Evolutionary conservation across 1,140 invertebrate species (phyloP).

Genomic region (Panagrolaimus sp.): DNA sequence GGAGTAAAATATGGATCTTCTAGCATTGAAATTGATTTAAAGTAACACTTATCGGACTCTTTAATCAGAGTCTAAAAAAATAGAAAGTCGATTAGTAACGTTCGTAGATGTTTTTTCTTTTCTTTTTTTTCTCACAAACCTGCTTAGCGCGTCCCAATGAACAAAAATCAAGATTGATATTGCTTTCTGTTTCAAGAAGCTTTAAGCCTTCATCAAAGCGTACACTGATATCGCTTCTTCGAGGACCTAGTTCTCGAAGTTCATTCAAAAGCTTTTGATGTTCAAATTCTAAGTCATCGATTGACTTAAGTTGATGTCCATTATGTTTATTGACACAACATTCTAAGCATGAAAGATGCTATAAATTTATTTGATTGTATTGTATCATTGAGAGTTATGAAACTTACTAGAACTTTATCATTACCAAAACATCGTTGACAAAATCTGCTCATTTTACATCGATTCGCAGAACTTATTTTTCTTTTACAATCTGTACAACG

Average conservation of each 20-base stretch:
- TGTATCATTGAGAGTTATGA: background rate
- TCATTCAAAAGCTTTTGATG: slow-evolving; percentile 29
- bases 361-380: slow-evolving; percentile 22
- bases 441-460: slow-evolving; percentile 14
- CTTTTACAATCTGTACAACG: slow-evolving; percentile 24
- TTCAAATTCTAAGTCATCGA: slow-evolving; percentile 29
- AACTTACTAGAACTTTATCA: slow-evolving; percentile 9
- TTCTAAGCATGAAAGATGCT: slow-evolving; percentile 39
- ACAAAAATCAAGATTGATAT: background rate
- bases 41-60: slow-evolving; percentile 18
- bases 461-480: background rate
- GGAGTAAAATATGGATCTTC: slow-evolving; percentile 11
- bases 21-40: background rate
- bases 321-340: slow-evolving; percentile 49
- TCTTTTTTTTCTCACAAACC: too few relatives aligned
- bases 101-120: too few relatives aligned
- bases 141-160: slow-evolving; percentile 16
- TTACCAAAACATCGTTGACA: slow-evolving; percentile 14
- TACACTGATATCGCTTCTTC: slow-evolving; percentile 15
- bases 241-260: slow-evolving; percentile 25
- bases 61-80: slow-evolving; percentile 17
- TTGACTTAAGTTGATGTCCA: slow-evolving; percentile 32
- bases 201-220: slow-evolving; percentile 4
- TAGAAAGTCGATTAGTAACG: too few relatives aligned
- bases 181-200: background rate